Evolutionary conservation across 2,888 invertebrate genomes (phyloP).

Genomic region (Drosophila emarginata): DNA sequence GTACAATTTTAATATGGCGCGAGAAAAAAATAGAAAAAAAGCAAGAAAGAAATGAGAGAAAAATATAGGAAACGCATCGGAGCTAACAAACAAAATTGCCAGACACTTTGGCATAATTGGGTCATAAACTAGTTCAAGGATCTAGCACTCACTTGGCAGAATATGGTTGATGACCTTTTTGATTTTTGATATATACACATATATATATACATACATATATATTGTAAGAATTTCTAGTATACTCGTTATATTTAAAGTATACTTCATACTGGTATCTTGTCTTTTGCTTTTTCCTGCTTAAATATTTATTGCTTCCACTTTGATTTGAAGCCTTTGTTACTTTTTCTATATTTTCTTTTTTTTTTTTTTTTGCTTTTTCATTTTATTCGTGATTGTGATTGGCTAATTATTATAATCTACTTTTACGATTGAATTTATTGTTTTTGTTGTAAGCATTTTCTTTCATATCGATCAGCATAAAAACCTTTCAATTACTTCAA

Average conservation of each 20-base stretch:
- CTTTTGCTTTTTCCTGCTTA: background rate
- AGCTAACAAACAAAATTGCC: constrained; percentile 51
- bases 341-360: background rate
- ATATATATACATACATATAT: no score
- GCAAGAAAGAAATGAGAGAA: constrained; percentile 15
- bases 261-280: constrained; percentile 1
- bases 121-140: constrained; percentile 76
- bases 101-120: constrained; percentile 77
- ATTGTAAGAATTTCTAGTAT: background rate
- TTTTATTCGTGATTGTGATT: constrained; percentile 11
- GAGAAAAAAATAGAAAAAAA: background rate
- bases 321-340: background rate
- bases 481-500: constrained; percentile 5
- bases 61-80: constrained; percentile 46
- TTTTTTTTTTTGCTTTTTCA: background rate
- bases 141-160: constrained; percentile 21
- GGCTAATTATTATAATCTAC: constrained; percentile 31
- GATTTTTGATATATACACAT: constrained; percentile 8
- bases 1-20: constrained; percentile 43
- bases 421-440: constrained; percentile 30
- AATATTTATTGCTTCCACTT: background rate
- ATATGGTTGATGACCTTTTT: constrained; percentile 48
- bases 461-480: constrained; percentile 15
- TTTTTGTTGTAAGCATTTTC: background rate
- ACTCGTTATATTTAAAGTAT: constrained; percentile 3